phyloP scores from a whole-genome alignment of 2,888 invertebrate species.

The Ectropis crepuscularia region DNA sequence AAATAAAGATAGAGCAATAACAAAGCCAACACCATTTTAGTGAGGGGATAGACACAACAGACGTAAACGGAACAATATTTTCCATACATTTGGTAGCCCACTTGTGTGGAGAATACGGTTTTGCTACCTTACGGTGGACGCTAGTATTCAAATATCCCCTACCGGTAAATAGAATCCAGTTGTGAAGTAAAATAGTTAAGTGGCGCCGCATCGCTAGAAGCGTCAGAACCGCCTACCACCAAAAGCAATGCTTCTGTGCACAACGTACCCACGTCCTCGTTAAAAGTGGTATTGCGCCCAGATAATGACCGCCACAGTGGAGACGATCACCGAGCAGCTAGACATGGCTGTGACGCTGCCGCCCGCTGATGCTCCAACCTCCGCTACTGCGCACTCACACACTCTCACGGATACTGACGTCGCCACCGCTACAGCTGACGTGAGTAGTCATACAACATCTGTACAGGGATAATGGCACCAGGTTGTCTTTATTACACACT shows the following conservation, averaged over 20 bases:
- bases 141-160: no score
- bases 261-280: slow-evolving; percentile 26
- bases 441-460: slow-evolving; percentile 48
- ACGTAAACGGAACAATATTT: no score
- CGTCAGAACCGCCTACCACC: background rate
- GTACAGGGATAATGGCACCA: no score
- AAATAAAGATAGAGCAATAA: no score
- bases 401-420: slow-evolving; percentile 96
- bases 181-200: background rate
- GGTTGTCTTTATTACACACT: background rate
- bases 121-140: no score
- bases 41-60: no score
- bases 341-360: slow-evolving; percentile 95
- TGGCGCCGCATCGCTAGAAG: slow-evolving; percentile 4
- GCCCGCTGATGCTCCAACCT: slow-evolving; percentile 85
- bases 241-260: slow-evolving; percentile 8
- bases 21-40: no score
- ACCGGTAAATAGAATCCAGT: no score
- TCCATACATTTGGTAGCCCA: no score
- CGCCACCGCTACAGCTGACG: slow-evolving; percentile 86
- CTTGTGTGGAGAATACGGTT: no score
- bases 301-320: slow-evolving; percentile 98
- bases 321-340: slow-evolving; percentile 95
- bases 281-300: slow-evolving; percentile 62
- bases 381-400: slow-evolving; percentile 93